Evolutionary conservation across 2,113 vertebrate species (phyloP).

Genomic region (Heterochromis multidens): DNA sequence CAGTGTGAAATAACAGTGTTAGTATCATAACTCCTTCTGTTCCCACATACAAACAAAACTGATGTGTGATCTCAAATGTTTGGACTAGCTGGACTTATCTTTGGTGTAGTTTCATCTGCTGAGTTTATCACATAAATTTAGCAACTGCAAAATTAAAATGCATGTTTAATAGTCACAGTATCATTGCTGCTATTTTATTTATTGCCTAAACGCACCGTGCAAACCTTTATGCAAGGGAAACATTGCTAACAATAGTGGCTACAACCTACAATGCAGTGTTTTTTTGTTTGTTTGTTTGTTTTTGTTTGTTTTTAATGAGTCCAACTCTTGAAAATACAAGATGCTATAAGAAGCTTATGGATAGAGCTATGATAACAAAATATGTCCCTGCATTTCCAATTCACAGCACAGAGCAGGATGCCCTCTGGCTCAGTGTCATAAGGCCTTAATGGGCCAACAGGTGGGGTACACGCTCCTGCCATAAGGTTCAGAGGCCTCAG

Average conservation of each 20-base stretch:
- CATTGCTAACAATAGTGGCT: not conserved
- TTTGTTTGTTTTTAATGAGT: not conserved
- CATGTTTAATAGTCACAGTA: not conserved
- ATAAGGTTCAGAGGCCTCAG: conserved; percentile 46
- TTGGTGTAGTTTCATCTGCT: not conserved
- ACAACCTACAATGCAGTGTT: accelerated
- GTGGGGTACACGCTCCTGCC: conserved; percentile 58
- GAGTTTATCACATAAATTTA: not conserved
- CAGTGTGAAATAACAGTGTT: not conserved
- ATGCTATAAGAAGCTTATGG: not conserved
- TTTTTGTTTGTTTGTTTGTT: not conserved
- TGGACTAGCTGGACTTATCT: not conserved
- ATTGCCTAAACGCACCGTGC: not conserved
- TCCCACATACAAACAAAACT: not conserved
- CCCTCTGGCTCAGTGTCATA: conserved; percentile 17
- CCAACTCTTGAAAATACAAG: not conserved
- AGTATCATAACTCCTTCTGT: not conserved
- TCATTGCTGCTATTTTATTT: not conserved
- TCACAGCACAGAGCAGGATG: not conserved
- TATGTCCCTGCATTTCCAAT: not conserved
- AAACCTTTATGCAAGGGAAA: not conserved
- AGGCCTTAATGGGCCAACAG: conserved; percentile 66
- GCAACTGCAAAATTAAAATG: not conserved
- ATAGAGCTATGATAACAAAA: not conserved
- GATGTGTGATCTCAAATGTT: not conserved